Evolutionary conservation across 2,113 vertebrate species (phyloP), one percentile per base, ranked within the genome.

Genomic region (Carassius gibelio): DNA sequence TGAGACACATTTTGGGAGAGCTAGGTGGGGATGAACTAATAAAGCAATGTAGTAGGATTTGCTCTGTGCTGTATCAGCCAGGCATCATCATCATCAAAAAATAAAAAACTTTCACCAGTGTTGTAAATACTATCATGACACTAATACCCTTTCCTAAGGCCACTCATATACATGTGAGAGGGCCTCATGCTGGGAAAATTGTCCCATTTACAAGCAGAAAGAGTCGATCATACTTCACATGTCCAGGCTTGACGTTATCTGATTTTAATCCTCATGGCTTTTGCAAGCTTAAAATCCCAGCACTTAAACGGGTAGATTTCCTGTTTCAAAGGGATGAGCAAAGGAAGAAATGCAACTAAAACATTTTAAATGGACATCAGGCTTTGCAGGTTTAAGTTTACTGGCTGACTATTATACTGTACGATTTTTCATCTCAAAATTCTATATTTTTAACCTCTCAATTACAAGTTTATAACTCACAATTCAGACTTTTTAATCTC

Each of bases 211-310:
- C 14, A 36, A 75, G 11, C 17, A 80, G 17, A 86, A 81, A 79
- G 50, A 21, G 57, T 45, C 23, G 57, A 48, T 36, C 52, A 64
- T 82, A 69, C 64, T 68, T 82, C 80, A 76, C 85, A 86, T 82
- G 71, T 68, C 50, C 36, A 64, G 85, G 72, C 48, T n/a, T 86
- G 79, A 38, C 45, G 79, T 50, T 82, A 42, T 85, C 75, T 61
- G 52, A 2, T 52, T 64, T 79, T 80, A 82, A 82, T 59, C 85
- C 72, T 50, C 8, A 36, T 80, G 71, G 72, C 45, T 76, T 68
- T 75, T 82, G 80, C 34, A 10, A 48, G 61, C 59, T 82, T 86
- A 84, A 75, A 84, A 75, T 50, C 30, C 15, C 69, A 76, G 71
- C 14, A 50, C 21, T 80, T 52, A 82, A 19, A 61, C 14, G 42